These are phyloP conservation scores for Caradrina kadenii DNA, from an alignment of 2,888 invertebrate genomes.

Conservation along the genomic window DNA sequence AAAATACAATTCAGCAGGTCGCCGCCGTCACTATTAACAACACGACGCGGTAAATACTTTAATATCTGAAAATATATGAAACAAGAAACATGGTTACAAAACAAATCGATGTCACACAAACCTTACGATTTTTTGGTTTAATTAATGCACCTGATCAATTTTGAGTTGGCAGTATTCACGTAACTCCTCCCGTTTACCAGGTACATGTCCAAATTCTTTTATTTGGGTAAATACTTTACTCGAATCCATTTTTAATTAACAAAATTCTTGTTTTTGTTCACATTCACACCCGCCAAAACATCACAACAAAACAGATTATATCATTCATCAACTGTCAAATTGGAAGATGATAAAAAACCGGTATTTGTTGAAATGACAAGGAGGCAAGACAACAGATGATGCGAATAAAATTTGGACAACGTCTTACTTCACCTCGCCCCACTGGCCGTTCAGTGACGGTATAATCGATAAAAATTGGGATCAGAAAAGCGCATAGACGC, in stretches of 20 bases:
- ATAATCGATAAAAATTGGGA: too few relatives aligned
- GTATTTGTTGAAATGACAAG: too few relatives aligned
- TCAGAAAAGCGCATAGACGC: too few relatives aligned
- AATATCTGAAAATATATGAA: slow-evolving; percentile 73
- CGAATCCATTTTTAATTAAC: slow-evolving; percentile 69
- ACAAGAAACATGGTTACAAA: slow-evolving; percentile 4
- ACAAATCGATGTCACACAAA: not conserved
- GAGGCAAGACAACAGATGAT: too few relatives aligned
- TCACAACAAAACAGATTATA: slow-evolving; percentile 18
- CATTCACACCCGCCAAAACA: slow-evolving; percentile 49
- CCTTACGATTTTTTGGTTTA: not conserved
- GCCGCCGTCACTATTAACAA: slow-evolving; percentile 81
- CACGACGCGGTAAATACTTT: slow-evolving; percentile 75
- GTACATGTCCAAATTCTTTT: slow-evolving; percentile 78
- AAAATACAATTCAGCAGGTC: slow-evolving; percentile 79
- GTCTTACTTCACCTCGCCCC: too few relatives aligned
- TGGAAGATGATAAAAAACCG: too few relatives aligned
- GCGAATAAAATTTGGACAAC: too few relatives aligned
- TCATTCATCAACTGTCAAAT: slow-evolving; percentile 16
- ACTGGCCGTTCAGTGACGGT: too few relatives aligned
- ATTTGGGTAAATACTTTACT: slow-evolving; percentile 73
- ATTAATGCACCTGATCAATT: slow-evolving; percentile 73
- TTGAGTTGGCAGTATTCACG: slow-evolving; percentile 77
- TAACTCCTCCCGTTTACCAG: slow-evolving; percentile 78
- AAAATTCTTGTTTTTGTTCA: slow-evolving; percentile 18